Percentiles rank a stretch among this genome's conserved stretches.
Conservation (phyloP, 2,113 vertebrate genomes). For the Pan paniscus region DNA sequence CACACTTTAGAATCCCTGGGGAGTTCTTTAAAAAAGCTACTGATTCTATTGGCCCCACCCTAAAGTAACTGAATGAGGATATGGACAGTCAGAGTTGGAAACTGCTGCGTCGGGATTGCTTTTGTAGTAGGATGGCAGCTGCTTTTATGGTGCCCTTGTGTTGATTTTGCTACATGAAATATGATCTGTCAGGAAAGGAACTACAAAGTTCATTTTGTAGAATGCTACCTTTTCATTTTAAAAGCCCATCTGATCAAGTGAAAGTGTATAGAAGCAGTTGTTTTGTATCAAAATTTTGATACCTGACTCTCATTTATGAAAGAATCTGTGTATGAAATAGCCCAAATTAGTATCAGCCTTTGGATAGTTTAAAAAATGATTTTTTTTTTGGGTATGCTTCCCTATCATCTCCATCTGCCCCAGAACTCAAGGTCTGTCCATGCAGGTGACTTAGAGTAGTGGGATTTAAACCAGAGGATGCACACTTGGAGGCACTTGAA, state of each 20-base stretch:
- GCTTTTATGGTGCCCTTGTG: background rate
- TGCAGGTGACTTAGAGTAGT: background rate
- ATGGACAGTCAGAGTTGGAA: background rate
- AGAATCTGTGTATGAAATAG: background rate
- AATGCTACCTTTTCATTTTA: conserved; percentile 20
- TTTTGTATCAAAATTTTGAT: background rate
- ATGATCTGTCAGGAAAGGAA: background rate
- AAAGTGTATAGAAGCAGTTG: background rate
- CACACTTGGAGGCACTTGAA: background rate
- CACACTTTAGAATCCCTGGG: background rate
- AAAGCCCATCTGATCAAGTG: background rate
- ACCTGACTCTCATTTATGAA: background rate
- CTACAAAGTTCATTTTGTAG: background rate
- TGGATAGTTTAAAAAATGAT: background rate
- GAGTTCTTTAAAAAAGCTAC: background rate
- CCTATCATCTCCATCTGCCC: background rate
- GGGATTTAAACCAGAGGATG: background rate
- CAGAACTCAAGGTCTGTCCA: conserved; percentile 1
- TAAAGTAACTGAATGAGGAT: background rate
- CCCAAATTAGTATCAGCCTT: background rate
- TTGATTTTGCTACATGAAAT: background rate
- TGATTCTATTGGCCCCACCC: background rate
- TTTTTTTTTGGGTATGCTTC: background rate
- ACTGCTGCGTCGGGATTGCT: background rate
- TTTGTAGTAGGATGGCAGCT: background rate